A percentile compares a stretch with the other conserved stretches of the same genome.
These are phyloP conservation scores for Cottoperca gobio DNA, from an alignment of 2,797 vertebrate genomes.

Conservation along the genomic window DNA sequence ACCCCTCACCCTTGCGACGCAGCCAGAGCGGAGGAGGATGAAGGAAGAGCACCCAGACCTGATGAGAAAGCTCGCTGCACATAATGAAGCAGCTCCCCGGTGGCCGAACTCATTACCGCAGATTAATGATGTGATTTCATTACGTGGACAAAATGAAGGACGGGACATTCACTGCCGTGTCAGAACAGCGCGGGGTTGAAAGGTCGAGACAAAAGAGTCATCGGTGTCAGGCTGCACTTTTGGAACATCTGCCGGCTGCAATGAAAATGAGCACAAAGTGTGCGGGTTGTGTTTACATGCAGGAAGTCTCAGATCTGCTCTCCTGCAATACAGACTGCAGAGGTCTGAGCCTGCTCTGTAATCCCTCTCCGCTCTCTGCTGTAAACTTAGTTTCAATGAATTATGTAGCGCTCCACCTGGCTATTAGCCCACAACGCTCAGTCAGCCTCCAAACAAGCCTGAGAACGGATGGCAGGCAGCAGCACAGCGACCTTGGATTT, in stretches of 20 bases:
- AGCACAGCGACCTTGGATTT: constrained; percentile 56
- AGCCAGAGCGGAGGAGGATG: constrained; percentile 37
- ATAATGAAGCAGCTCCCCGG: constrained; percentile 56
- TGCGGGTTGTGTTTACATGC: neutral
- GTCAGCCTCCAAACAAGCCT: constrained; percentile 58
- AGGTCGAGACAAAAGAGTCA: constrained; percentile 5
- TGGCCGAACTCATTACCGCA: constrained; percentile 67
- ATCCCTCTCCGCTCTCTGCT: constrained; percentile 56
- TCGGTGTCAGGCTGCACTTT: neutral
- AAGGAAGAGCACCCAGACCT: constrained; percentile 24
- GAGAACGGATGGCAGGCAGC: constrained; percentile 43
- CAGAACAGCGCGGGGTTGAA: constrained; percentile 27
- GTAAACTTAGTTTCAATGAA: constrained; percentile 60
- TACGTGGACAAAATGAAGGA: constrained; percentile 33
- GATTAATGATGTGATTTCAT: constrained; percentile 64
- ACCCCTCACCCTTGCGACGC: constrained; percentile 41
- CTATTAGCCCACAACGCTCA: constrained; percentile 53
- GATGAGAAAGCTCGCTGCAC: constrained; percentile 62
- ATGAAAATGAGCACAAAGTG: neutral
- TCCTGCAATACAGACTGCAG: constrained; percentile 43
- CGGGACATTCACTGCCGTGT: constrained; percentile 18
- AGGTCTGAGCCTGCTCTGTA: constrained; percentile 54
- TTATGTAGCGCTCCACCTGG: constrained; percentile 60
- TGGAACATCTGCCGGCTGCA: constrained; percentile 17
- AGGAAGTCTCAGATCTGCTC: constrained; percentile 21